Evolutionary conservation across 2,113 vertebrate genomes (phyloP).

Genomic region (Platysteira castanea): DNA sequence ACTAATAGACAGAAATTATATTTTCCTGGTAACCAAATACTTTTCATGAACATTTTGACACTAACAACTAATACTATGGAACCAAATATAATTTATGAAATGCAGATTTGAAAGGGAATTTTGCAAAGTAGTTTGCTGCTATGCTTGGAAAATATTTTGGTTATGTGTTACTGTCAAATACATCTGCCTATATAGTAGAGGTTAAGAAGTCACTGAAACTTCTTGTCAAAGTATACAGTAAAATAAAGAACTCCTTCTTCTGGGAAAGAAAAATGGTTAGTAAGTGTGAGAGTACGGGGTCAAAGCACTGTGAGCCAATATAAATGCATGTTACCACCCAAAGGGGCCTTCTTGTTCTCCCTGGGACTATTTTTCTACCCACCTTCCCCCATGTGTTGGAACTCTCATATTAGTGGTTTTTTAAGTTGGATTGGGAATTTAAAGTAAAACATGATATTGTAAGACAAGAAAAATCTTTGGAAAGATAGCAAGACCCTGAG

Average conservation of each 20-base stretch:
- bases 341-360: background rate
- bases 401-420: background rate
- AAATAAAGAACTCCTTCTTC: conserved; percentile 54
- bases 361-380: background rate
- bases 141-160: background rate
- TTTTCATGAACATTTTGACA: background rate
- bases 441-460: background rate
- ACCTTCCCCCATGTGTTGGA: background rate
- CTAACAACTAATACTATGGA: background rate
- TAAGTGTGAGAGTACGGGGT: background rate
- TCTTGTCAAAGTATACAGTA: background rate
- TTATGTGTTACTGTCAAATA: background rate
- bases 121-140: background rate
- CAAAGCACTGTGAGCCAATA: background rate
- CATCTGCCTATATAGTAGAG: background rate
- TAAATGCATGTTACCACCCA: background rate
- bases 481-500: background rate
- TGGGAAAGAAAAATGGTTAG: background rate
- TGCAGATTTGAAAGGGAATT: background rate
- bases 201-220: conserved; percentile 5
- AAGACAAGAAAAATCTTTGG: background rate
- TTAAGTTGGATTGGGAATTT: background rate
- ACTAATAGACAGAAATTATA: background rate
- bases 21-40: background rate
- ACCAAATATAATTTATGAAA: background rate